A percentile compares a stretch with the other conserved stretches of the same genome.
Evolutionary conservation across 2,888 invertebrate genomes (phyloP).

Genomic region (Volucella bombylans): DNA sequence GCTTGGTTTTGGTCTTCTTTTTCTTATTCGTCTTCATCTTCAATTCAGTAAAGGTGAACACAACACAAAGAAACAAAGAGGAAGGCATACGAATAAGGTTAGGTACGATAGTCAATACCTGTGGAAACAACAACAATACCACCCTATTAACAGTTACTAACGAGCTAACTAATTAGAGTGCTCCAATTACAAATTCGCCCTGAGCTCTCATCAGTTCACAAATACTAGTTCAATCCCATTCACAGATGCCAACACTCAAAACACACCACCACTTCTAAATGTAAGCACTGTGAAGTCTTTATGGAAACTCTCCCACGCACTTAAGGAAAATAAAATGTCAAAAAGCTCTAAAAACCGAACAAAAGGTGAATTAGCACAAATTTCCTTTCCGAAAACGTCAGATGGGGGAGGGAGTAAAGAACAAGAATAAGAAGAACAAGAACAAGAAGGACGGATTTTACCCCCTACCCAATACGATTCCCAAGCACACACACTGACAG

Average conservation of each 20-base stretch:
- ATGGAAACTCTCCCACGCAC: slow-evolving; percentile 59
- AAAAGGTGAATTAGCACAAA: slow-evolving; percentile 74
- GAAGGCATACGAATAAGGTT: slow-evolving; percentile 2
- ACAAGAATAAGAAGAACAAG: too few relatives aligned
- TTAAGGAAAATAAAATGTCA: slow-evolving; percentile 62
- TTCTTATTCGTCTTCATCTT: too few relatives aligned
- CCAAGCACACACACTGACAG: slow-evolving; percentile 4
- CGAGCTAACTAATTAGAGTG: slow-evolving; percentile 74
- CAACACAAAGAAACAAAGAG: slow-evolving; percentile 25
- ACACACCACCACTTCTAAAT: too few relatives aligned
- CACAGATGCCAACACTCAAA: slow-evolving; percentile 10
- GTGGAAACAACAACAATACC: slow-evolving; percentile 63
- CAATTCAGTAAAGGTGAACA: slow-evolving; percentile 27
- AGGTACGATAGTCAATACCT: slow-evolving; percentile 1
- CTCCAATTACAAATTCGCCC: slow-evolving; percentile 73
- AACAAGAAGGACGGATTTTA: slow-evolving; percentile 27
- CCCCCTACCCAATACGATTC: slow-evolving; percentile 7
- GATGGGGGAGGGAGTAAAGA: background rate
- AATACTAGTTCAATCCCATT: slow-evolving; percentile 1
- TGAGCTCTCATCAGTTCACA: slow-evolving; percentile 14
- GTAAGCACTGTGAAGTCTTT: slow-evolving; percentile 6
- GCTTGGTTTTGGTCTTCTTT: too few relatives aligned
- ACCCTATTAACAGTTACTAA: slow-evolving; percentile 73
- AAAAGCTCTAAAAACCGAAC: slow-evolving; percentile 74
- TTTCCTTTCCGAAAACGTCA: slow-evolving; percentile 54